phyloP scores from a whole-genome alignment of 2,113 vertebrate genomes.

The Athene cunicularia region DNA sequence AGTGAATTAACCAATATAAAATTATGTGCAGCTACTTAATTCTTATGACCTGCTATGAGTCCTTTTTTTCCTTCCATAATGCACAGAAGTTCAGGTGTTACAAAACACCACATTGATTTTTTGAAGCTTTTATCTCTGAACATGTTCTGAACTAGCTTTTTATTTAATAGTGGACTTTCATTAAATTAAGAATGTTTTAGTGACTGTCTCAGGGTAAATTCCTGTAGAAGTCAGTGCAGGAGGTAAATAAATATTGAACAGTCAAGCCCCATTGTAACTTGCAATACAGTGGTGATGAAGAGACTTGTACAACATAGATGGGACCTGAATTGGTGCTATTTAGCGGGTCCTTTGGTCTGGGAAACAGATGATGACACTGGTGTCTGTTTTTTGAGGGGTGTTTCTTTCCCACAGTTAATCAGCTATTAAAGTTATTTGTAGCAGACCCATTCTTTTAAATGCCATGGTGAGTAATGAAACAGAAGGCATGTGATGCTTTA shows the following conservation, averaged over 20 bases:
- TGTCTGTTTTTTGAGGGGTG: background rate
- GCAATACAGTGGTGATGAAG: background rate
- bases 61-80: background rate
- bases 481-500: background rate
- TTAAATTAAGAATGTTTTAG: background rate
- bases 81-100: background rate
- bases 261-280: background rate
- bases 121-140: background rate
- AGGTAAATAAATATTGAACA: background rate
- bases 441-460: background rate
- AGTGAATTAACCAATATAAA: background rate
- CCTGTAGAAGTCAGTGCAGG: background rate
- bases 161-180: fast-evolving
- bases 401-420: background rate
- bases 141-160: background rate
- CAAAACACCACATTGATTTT: background rate
- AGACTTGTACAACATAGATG: background rate
- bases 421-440: background rate
- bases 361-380: background rate
- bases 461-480: background rate
- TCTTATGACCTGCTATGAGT: background rate
- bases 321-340: background rate
- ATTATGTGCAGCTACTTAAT: background rate
- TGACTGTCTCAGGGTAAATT: background rate
- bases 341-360: background rate